A percentile compares a stretch with the other conserved stretches of the same genome.
phyloP scores from a whole-genome alignment of 1,140 invertebrate species.

The Heliconius melpomene region DNA sequence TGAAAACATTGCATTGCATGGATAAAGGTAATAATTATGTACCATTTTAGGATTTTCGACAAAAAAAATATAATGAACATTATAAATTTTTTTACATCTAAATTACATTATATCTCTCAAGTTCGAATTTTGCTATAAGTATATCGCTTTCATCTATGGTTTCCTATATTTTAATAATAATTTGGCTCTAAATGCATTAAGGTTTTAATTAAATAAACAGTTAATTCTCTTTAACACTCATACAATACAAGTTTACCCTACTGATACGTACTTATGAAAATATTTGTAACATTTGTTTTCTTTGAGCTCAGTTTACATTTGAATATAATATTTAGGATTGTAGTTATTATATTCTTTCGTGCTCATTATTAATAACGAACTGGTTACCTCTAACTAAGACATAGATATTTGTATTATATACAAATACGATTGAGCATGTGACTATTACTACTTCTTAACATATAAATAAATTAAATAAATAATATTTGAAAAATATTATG shows the following conservation, averaged over 20 bases:
- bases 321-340: not conserved
- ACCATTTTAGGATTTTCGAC: too few species aligned
- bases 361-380: not conserved
- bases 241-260: not conserved
- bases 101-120: too few species aligned
- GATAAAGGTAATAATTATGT: too few species aligned
- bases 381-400: not conserved
- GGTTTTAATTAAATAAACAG: not conserved
- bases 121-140: too few species aligned
- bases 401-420: not conserved
- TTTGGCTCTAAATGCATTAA: too few species aligned
- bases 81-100: too few species aligned
- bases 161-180: too few species aligned
- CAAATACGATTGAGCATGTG: not conserved
- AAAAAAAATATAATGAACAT: too few species aligned
- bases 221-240: not conserved
- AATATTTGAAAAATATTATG: not conserved
- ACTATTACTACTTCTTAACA: conserved; percentile 8
- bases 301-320: not conserved
- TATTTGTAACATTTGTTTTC: not conserved
- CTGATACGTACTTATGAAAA: not conserved
- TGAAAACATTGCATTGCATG: too few species aligned
- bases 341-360: not conserved
- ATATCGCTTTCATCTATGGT: too few species aligned
- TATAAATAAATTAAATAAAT: not conserved